phyloP scores from a whole-genome alignment of 2,113 vertebrate species.

The Nannospalax galili region DNA sequence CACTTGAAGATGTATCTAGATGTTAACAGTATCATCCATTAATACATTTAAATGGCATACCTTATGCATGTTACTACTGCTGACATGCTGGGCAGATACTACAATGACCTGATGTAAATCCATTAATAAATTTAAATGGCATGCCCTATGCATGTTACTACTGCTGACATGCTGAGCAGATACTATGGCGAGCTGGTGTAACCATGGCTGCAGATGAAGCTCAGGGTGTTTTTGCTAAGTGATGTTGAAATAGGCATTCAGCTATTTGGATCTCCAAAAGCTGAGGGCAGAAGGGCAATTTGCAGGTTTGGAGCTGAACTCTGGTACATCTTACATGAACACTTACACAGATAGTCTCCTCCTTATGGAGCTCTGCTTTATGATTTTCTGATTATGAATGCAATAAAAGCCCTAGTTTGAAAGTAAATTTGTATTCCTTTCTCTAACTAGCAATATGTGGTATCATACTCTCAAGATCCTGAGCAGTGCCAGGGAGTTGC shows the following conservation, averaged over 20 bases:
- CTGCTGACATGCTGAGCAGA: neutral
- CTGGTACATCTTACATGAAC: neutral
- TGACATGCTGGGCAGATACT: neutral
- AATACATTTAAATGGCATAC: neutral
- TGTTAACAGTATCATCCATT: neutral
- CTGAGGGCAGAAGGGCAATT: neutral
- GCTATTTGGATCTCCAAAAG: neutral
- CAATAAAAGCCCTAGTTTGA: neutral
- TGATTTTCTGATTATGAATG: neutral
- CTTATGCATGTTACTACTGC: neutral
- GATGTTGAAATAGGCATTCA: neutral
- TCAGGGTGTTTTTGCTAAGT: neutral
- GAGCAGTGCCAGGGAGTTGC: neutral
- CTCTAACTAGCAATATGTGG: neutral
- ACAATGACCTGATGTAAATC: neutral
- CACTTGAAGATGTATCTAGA: conserved; percentile 11
- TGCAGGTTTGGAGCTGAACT: neutral
- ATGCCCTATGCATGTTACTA: neutral
- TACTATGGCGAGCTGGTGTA: neutral
- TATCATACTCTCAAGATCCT: neutral
- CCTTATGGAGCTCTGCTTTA: neutral
- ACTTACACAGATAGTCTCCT: neutral
- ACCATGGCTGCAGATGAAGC: neutral
- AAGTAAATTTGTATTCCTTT: too few relatives aligned
- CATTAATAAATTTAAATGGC: neutral